Percentiles rank a stretch among this genome's conserved stretches.
These are phyloP conservation scores for Oxyura jamaicensis DNA, from an alignment of 2,113 vertebrate genomes.

Conservation along the genomic window DNA sequence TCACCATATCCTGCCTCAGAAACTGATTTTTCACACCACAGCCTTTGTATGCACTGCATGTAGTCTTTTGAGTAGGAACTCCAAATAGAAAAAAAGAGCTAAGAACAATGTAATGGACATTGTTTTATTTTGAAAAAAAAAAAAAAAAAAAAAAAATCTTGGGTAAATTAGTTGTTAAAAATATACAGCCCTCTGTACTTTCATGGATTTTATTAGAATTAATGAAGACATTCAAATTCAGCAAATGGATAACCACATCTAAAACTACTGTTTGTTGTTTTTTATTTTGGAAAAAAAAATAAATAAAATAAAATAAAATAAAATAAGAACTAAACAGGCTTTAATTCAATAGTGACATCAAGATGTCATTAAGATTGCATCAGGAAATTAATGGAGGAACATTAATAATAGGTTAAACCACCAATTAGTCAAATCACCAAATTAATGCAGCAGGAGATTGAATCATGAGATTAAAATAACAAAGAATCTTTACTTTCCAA, in stretches of 20 bases:
- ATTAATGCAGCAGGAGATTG: conserved; percentile 66
- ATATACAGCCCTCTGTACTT: neutral
- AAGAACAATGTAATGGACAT: neutral
- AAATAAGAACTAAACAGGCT: neutral
- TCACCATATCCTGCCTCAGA: neutral
- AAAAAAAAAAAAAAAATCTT: neutral
- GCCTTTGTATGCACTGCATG: neutral
- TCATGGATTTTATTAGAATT: neutral
- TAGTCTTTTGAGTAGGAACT: neutral
- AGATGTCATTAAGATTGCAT: conserved; percentile 58
- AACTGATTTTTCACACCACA: neutral
- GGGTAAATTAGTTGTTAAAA: neutral
- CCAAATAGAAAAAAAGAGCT: neutral
- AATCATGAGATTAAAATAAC: conserved; percentile 67
- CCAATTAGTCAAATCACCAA: conserved; percentile 63
- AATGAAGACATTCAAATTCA: neutral
- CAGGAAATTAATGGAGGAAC: conserved; percentile 53
- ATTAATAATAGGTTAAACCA: conserved; percentile 67
- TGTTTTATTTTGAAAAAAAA: neutral
- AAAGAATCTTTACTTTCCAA: conserved; percentile 45
- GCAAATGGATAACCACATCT: neutral
- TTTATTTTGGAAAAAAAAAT: neutral
- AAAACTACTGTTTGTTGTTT: neutral
- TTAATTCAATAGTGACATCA: conserved; percentile 50
- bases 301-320: too few relatives aligned